A percentile compares a stretch with the other conserved stretches of the same genome.
phyloP scores from a whole-genome alignment of 2,797 vertebrate genomes.

The Tolypeutes matacus region DNA sequence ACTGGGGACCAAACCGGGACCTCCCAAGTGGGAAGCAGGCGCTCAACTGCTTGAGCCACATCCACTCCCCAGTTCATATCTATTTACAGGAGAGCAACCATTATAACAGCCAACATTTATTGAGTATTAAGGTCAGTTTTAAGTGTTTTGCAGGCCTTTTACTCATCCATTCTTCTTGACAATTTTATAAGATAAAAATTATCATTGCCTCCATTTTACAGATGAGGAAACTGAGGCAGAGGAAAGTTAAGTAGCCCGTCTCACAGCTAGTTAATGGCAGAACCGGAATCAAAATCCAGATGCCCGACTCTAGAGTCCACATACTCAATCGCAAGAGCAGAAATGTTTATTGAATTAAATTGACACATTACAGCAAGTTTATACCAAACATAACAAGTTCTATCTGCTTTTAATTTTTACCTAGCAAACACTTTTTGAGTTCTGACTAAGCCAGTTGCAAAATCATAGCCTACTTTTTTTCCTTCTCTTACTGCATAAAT shows the following conservation, averaged over 20 bases:
- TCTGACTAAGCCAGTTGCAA: background rate
- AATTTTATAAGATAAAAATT: background rate
- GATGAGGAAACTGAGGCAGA: background rate
- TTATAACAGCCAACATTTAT: background rate
- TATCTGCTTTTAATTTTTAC: background rate
- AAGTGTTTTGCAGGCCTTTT: background rate
- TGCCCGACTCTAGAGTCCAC: background rate
- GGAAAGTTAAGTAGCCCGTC: rapidly evolving
- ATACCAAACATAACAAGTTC: background rate
- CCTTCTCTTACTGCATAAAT: background rate
- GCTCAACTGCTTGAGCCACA: no score
- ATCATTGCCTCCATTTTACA: background rate
- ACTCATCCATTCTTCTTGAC: background rate
- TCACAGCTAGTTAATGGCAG: no score
- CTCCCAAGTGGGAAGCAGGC: no score
- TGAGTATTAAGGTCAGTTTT: background rate
- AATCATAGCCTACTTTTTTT: background rate
- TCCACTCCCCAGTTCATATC: no score
- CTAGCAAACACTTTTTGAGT: background rate
- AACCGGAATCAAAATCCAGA: no score
- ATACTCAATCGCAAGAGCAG: rapidly evolving
- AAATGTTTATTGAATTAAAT: background rate
- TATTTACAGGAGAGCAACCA: background rate
- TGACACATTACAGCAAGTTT: background rate
- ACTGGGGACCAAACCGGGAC: no score